Percentiles rank a stretch among this genome's conserved stretches.
Conservation (phyloP, 2,113 vertebrate genomes). For the Varanus salvator region DNA sequence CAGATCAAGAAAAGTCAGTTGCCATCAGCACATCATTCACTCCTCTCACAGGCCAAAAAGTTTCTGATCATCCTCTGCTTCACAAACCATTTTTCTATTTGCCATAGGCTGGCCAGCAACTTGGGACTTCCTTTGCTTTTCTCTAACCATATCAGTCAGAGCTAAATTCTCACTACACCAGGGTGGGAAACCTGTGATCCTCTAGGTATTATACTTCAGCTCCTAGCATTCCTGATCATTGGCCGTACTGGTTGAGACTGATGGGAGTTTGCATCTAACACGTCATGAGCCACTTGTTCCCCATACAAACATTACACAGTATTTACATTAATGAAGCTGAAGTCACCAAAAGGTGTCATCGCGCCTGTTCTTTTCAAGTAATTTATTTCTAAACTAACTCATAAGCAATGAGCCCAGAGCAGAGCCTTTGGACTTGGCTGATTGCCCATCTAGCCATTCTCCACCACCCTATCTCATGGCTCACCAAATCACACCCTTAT, state of each 20-base stretch:
- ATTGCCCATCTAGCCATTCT: neutral
- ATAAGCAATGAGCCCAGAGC: neutral
- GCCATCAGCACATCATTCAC: neutral
- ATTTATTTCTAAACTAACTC: neutral
- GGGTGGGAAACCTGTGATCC: too few species aligned
- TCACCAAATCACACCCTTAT: neutral
- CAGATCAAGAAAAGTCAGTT: neutral
- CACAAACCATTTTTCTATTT: neutral
- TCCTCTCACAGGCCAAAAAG: neutral
- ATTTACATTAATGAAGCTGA: neutral
- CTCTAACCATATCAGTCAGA: neutral
- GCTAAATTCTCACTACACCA: neutral
- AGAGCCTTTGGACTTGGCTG: neutral
- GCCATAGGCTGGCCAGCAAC: neutral
- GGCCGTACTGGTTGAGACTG: too few species aligned
- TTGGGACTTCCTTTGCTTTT: neutral
- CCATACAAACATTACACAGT: too few species aligned
- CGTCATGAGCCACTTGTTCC: too few species aligned
- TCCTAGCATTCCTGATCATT: too few species aligned
- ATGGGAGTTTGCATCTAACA: too few species aligned
- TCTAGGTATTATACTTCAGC: too few species aligned
- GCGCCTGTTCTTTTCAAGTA: neutral
- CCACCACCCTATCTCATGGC: neutral
- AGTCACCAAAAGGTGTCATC: neutral
- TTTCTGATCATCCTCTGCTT: too few species aligned